Evolutionary conservation across 2,113 vertebrate genomes (phyloP).

Genomic region (Nibea albiflora): DNA sequence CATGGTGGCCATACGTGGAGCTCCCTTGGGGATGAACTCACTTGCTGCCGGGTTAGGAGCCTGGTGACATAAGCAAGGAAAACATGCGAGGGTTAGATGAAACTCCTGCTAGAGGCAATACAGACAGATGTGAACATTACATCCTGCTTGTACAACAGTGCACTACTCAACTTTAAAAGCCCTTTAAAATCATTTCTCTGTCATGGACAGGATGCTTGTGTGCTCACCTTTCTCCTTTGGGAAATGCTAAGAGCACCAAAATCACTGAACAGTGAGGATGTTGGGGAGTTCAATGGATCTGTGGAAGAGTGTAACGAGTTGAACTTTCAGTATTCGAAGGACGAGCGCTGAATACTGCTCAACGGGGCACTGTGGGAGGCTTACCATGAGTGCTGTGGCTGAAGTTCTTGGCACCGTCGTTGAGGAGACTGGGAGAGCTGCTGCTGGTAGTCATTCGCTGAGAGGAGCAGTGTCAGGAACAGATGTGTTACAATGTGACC

Average conservation of each 20-base stretch:
- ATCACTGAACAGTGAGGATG: constrained; percentile 96
- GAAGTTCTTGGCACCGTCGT: constrained; percentile 98
- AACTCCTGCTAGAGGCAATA: neutral
- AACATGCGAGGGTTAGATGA: neutral
- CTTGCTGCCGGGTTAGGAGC: constrained; percentile 97
- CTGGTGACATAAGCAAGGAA: constrained; percentile 74
- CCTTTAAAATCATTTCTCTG: neutral
- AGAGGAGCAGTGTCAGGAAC: constrained; percentile 62
- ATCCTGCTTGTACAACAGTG: constrained; percentile 3
- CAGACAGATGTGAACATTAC: neutral
- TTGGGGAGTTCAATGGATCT: constrained; percentile 95
- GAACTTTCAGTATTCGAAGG: neutral
- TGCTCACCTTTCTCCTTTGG: constrained; percentile 97
- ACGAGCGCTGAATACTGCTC: neutral
- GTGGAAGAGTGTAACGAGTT: constrained; percentile 34
- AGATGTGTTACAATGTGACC: neutral
- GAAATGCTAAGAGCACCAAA: constrained; percentile 97
- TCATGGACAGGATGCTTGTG: neutral
- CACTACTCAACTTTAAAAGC: neutral
- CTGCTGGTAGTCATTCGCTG: constrained; percentile 99
- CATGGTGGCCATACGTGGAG: constrained; percentile 93
- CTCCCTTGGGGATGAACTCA: constrained; percentile 98
- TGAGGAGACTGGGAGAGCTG: constrained; percentile 97
- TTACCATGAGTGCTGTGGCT: constrained; percentile 93
- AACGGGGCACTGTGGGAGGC: constrained; percentile 27